Percentiles rank a stretch among this genome's conserved stretches.
Conservation (phyloP, 2,113 vertebrate species). For the Tinamus guttatus region DNA sequence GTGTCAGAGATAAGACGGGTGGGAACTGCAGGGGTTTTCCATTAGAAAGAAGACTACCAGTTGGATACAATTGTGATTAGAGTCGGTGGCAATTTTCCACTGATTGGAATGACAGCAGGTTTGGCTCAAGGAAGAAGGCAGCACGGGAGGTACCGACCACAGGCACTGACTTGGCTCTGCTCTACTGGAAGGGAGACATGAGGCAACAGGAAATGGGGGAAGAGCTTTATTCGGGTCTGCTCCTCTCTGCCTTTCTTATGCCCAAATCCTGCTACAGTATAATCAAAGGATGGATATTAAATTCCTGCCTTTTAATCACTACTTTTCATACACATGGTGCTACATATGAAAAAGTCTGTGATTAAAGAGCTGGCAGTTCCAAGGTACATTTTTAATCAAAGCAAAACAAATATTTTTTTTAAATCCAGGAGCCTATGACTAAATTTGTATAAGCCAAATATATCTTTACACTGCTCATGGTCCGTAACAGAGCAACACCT, state of each 20-base stretch:
- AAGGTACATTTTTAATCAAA: neutral
- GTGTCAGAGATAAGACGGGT: neutral
- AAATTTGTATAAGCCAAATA: neutral
- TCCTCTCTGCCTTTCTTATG: neutral
- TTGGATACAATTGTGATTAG: neutral
- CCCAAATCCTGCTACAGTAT: neutral
- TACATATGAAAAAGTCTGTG: neutral
- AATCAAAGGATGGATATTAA: neutral
- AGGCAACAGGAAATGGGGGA: neutral
- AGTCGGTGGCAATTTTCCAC: neutral
- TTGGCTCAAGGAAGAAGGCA: neutral
- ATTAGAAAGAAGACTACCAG: neutral
- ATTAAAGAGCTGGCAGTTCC: neutral
- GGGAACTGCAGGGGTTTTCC: conserved; percentile 11
- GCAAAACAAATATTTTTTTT: neutral
- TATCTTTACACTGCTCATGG: neutral
- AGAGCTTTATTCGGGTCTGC: accelerated
- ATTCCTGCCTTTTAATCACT: neutral
- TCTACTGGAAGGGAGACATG: neutral
- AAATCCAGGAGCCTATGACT: neutral
- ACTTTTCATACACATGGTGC: neutral
- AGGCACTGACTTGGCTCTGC: neutral
- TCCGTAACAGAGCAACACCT: neutral
- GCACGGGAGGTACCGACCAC: accelerated
- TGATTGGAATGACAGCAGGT: conserved; percentile 25